Base-by-base conservation (phyloP, 2,113 vertebrate species). In the Prinia subflava region DNA sequence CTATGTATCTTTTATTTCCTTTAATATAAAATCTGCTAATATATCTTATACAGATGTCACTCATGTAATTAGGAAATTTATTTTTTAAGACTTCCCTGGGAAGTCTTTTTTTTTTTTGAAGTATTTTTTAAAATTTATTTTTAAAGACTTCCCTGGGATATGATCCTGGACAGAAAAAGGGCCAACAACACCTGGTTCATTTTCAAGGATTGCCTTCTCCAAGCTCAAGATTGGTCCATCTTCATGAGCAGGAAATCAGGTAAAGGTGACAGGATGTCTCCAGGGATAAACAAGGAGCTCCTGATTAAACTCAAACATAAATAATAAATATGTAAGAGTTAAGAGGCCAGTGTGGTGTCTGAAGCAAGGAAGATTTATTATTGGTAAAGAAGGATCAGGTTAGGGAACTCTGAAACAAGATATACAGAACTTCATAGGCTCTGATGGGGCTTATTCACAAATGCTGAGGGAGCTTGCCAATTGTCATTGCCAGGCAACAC, bases 371-470 rank as follows among this genome's bases (percentile, higher is more conserved):
- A 49, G 25, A 63, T 4, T 42, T 59, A 10, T 16, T 27, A 1
- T 42, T 90, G 70, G 27, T 63, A 71, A 57, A 63, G 60, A 55
- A 75, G 41, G 39, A 53, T 42, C 31, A 59, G 28, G 10, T 56
- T 49, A 49, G 31, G 64, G 33, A 91, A 28, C 11, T 11, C 27
- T 44, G 65, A 75, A 44, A 49, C 6, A 35, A 25, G 10, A 37
- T 0, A 0, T 33, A 41, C 3, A 6, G 6, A 49, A 70, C 33
- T 37, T 62, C 10, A 10, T n/a, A 31, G 9, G n/a, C 33, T 10
- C 46, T 87, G 55, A 44, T 76, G 23, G n/a, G 8, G 35, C 81
- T 28, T 7, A 14, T 23, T 39, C 22, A 49, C 6, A 13, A 50
- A 35, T 25, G 60, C 37, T 46, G 50, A 46, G 3, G 3, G 27